Base-by-base conservation (phyloP, 2,797 vertebrate species). In the Thripadectes ignobilis region DNA sequence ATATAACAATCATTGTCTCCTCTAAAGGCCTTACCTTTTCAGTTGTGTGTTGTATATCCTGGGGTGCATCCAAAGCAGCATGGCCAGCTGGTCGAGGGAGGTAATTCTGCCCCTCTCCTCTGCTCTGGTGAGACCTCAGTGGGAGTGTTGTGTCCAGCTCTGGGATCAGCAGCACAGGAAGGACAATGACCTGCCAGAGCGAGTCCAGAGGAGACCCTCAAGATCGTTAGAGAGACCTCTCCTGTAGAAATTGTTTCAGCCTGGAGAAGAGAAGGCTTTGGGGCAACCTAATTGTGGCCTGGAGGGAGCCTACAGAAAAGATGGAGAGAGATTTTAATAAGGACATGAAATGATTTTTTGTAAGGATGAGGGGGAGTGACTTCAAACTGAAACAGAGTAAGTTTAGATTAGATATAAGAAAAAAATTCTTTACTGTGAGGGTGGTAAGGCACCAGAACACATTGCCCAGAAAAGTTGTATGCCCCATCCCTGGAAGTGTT, bases 171-270 rank as follows among this genome's bases (percentile, higher is more conserved):
- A 10, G 72, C 29, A 76, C 6, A 1, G 57, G 6, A 57, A 1
- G 48, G 27, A 26, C 48, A 69, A 2, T 38, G 29, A 30, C 12
- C 23, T 69, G 57, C 3, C 55, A 49, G 27, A 30, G 32, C 0
- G 0, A 38, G 32, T 7, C 0, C 23, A 51, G 32, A 38, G 41
- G 7, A 36, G 7, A 3, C 7, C 17, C 19, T 8, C 4, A 32
- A n/a, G 11, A 10, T 43, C 10, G 3, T 32, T 9, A 55, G 7
- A 82, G 63, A 10, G 2, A 21, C 27, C 34, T 78, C 36, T 69
- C 27, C 20, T 41, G 4, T n/a, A 10, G 38, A 23, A 39, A 13
- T 52, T 69, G 34, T 55, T 24, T 49, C 41, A 48, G 7, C 5
- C 55, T 49, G 62, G 9, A 62, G 32, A 17, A 36, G 8, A 38